A percentile compares a stretch with the other conserved stretches of the same genome.
phyloP scores from a whole-genome alignment of 2,797 vertebrate species.

The Ptychadena robeensis region DNA sequence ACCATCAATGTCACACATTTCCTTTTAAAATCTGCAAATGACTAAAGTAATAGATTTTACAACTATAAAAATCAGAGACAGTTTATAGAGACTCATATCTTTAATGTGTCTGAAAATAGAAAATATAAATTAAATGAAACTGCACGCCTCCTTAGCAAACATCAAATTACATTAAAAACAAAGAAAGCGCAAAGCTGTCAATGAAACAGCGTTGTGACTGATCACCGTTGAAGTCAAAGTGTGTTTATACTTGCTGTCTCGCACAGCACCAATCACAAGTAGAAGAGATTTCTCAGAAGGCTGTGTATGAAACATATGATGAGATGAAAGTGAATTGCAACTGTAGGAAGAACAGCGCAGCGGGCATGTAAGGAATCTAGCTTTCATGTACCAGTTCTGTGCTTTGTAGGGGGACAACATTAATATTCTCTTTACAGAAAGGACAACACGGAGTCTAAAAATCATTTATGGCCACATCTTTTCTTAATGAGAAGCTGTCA shows the following conservation, averaged over 20 bases:
- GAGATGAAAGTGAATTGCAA: conserved; percentile 19
- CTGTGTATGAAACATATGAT: conserved; percentile 23
- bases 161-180: conserved; percentile 10
- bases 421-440: conserved; percentile 26
- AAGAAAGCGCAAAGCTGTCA: conserved; percentile 7
- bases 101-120: conserved; percentile 13
- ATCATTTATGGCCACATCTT: neutral
- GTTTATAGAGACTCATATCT: conserved; percentile 23
- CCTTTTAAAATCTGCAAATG: neutral
- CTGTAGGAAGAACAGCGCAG: conserved; percentile 16
- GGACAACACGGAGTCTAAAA: neutral
- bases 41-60: neutral
- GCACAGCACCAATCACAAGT: neutral
- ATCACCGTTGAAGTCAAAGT: conserved; percentile 6
- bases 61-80: neutral
- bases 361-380: neutral
- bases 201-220: neutral
- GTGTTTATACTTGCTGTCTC: neutral
- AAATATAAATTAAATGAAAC: conserved; percentile 5
- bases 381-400: conserved; percentile 9
- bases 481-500: neutral
- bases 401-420: neutral
- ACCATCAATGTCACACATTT: neutral
- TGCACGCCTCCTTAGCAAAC: neutral
- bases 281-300: conserved; percentile 17